Evolutionary conservation across 2,797 vertebrate species (phyloP), one percentile per base, ranked within the genome.

Genomic region (Argentina silus): DNA sequence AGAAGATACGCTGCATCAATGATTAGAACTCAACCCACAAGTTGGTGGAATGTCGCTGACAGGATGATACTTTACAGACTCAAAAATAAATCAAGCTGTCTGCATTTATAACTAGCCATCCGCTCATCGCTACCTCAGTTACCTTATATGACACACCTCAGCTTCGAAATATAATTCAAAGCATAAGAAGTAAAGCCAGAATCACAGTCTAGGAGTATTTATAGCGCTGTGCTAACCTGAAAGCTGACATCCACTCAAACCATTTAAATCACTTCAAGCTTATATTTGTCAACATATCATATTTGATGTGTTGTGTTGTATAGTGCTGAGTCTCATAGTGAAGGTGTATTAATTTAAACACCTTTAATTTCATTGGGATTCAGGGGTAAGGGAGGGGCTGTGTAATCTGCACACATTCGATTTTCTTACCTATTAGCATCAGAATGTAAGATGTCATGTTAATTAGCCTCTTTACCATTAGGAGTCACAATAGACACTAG

Each of bases 401-500:
- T 57, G 15, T 0, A 21, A 61, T 61, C n/a, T 12, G 21, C 59
- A 17, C 9, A 11, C 17, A 65, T 45, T 19, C n/a, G 9, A 48
- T 66, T 21, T 7, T 47, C 44, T 21, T 14, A 10, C 23, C 19
- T 47, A 8, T 65, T 61, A 42, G 59, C 59, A 36, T 61, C n/a
- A 17, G 19, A 57, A 57, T 57, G 4, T 21, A 47, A 9, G 9
- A 15, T 17, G 2, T 5, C 55, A 56, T n/a, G 55, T 17, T 17
- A 57, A 57, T n/a, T 57, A 19, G 55, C 55, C 15, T 19, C 55
- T 59, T n/a, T 9, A 21, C 19, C 19, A 48, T 27, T 10, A 59
- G 56, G 56, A 59, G 17, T 21, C 56, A 57, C 56, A 59, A 59
- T 19, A 59, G 56, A 59, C 19, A 59, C 21, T 27, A 7, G 56